A percentile compares a stretch with the other conserved stretches of the same genome.
Conservation (phyloP, 30 jellyfish, hydroid and myxozoan species). For the Hydra vulgaris region DNA sequence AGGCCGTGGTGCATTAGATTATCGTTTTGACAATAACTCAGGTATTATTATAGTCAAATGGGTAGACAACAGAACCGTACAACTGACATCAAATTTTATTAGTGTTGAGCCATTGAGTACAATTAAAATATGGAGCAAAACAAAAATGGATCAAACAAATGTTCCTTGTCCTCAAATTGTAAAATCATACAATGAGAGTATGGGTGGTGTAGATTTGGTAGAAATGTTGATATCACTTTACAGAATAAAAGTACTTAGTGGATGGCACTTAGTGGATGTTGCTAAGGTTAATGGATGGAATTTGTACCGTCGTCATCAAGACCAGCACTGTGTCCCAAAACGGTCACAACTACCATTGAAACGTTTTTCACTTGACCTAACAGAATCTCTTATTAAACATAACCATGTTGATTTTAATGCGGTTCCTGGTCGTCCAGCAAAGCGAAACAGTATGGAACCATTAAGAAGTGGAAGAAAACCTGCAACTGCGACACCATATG, state of each 20-base stretch:
- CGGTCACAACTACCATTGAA: neutral
- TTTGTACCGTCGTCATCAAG: conserved; percentile 35
- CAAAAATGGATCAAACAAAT: neutral
- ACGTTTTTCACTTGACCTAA: neutral
- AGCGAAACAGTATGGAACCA: neutral
- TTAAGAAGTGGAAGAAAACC: no score
- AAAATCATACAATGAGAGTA: conserved; percentile 32
- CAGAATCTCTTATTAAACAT: conserved; percentile 18
- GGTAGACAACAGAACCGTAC: conserved; percentile 43
- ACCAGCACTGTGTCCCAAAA: neutral
- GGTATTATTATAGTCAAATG: conserved; percentile 12
- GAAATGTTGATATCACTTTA: conserved; percentile 58
- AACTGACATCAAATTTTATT: conserved; percentile 34
- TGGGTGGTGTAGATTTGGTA: conserved; percentile 83
- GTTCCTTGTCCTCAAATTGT: conserved; percentile 44
- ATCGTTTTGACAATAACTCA: conserved; percentile 33
- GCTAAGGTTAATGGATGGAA: conserved; percentile 52
- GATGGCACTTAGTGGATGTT: conserved; percentile 44
- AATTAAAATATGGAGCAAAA: conserved; percentile 33
- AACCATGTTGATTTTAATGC: neutral
- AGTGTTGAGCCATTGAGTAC: conserved; percentile 38
- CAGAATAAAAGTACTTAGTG: conserved; percentile 33
- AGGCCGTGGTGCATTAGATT: conserved; percentile 4
- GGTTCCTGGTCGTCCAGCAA: conserved; percentile 12
- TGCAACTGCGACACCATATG: no score